These are phyloP conservation scores for Motacilla tschutschensis DNA, from an alignment of 2,113 vertebrate genomes.

Conservation along the genomic window DNA sequence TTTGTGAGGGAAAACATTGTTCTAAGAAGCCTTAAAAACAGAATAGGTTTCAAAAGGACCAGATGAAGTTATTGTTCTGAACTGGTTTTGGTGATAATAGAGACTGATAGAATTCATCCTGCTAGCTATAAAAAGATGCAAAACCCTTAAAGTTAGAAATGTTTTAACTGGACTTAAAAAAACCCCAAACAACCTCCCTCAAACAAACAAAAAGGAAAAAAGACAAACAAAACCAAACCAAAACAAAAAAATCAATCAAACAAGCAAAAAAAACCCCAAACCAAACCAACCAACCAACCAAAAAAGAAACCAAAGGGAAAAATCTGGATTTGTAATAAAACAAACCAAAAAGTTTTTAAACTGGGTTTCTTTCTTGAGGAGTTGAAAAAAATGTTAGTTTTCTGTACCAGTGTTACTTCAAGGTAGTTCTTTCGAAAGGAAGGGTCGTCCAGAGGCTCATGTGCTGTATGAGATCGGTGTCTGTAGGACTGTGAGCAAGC, in stretches of 20 bases:
- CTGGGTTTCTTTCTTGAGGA: background rate
- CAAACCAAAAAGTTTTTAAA: background rate
- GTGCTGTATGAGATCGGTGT: background rate
- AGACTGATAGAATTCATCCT: slow-evolving; percentile 69
- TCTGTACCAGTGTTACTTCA: background rate
- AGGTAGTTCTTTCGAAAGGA: background rate
- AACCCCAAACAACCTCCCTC: background rate
- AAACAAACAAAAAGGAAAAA: background rate
- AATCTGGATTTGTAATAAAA: background rate
- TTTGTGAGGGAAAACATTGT: slow-evolving; percentile 76
- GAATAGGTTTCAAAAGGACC: slow-evolving; percentile 75
- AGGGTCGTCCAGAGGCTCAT: background rate
- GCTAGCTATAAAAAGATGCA: slow-evolving; percentile 55
- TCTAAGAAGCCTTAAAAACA: slow-evolving; percentile 66
- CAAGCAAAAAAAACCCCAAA: background rate
- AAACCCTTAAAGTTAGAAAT: background rate
- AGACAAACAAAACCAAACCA: background rate
- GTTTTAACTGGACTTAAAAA: background rate
- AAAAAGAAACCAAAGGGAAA: background rate
- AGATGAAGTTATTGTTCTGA: slow-evolving; percentile 68
- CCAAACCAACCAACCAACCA: background rate
- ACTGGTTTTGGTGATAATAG: slow-evolving; percentile 65
- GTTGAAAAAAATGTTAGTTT: background rate
- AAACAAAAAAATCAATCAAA: background rate
- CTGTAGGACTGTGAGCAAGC: background rate